Conservation (phyloP, 1,140 invertebrate genomes). For the Drosophila bocki region DNA sequence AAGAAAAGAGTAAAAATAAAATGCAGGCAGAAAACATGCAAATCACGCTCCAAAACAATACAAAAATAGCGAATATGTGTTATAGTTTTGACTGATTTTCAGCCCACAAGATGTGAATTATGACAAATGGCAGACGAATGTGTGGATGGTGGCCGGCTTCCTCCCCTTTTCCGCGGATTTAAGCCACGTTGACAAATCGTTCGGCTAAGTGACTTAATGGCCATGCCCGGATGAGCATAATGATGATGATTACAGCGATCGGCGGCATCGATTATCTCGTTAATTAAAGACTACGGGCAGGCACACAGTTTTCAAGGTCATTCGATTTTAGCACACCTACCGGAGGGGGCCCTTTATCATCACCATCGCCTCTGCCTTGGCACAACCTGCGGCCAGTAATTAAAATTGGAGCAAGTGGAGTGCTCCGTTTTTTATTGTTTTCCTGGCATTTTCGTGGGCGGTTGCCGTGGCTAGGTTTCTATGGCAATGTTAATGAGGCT, state of each 20-base stretch:
- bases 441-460: slow-evolving; percentile 15
- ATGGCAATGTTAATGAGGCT: slow-evolving; percentile 48
- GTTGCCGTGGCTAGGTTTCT: slow-evolving; percentile 29
- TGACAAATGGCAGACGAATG: slow-evolving; percentile 66
- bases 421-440: slow-evolving; percentile 23
- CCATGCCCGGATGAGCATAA: slow-evolving; percentile 38
- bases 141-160: not conserved
- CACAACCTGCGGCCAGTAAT: slow-evolving; percentile 67
- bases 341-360: slow-evolving; percentile 30
- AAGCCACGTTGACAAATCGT: slow-evolving; percentile 67
- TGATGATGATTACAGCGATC: slow-evolving; percentile 51
- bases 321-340: slow-evolving; percentile 61
- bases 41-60: slow-evolving; percentile 46
- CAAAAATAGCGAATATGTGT: slow-evolving; percentile 43
- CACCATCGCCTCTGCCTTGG: slow-evolving; percentile 32
- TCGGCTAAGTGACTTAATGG: slow-evolving; percentile 65
- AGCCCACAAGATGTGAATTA: slow-evolving; percentile 71
- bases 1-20: slow-evolving; percentile 1
- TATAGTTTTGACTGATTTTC: slow-evolving; percentile 69
- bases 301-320: slow-evolving; percentile 59
- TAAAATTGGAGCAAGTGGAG: slow-evolving; percentile 62
- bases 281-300: slow-evolving; percentile 53
- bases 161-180: slow-evolving; percentile 3
- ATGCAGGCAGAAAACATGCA: slow-evolving; percentile 37
- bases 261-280: slow-evolving; percentile 66